Conservation (phyloP, 2,113 vertebrate genomes). For the Macrotus californicus region DNA sequence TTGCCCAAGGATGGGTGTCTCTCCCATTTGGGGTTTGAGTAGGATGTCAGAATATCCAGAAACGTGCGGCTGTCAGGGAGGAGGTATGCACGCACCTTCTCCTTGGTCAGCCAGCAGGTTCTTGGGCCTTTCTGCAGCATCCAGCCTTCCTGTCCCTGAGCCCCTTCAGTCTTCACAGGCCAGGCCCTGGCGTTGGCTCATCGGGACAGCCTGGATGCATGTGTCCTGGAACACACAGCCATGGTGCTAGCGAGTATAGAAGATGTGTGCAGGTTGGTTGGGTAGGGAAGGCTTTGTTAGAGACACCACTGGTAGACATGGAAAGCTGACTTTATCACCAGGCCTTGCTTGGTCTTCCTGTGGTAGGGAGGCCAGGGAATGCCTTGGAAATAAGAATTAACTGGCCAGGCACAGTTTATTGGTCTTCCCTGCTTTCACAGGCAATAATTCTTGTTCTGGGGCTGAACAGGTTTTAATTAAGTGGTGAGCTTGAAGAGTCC, state of each 20-base stretch:
- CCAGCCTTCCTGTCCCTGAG: neutral
- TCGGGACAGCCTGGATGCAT: neutral
- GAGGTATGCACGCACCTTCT: neutral
- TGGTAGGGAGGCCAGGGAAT: neutral
- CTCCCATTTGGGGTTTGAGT: neutral
- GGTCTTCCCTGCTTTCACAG: conserved; percentile 16
- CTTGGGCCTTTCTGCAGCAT: neutral
- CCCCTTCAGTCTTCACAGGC: neutral
- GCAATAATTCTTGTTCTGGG: conserved; percentile 42
- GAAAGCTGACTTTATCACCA: neutral
- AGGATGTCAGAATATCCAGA: neutral
- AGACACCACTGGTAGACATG: neutral
- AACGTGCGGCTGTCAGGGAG: neutral
- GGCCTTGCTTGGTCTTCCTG: neutral
- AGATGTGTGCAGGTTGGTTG: neutral
- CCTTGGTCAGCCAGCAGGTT: neutral
- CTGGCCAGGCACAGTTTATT: neutral
- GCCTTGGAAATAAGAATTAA: conserved; percentile 30
- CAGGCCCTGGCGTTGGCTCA: neutral
- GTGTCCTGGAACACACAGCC: neutral
- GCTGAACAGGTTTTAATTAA: conserved; percentile 59
- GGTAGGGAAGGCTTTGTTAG: neutral
- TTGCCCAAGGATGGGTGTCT: neutral
- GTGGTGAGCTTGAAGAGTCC: neutral
- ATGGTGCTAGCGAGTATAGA: neutral